phyloP scores from a whole-genome alignment of 2,797 vertebrate species.

The Schizothorax lantsangensis region DNA sequence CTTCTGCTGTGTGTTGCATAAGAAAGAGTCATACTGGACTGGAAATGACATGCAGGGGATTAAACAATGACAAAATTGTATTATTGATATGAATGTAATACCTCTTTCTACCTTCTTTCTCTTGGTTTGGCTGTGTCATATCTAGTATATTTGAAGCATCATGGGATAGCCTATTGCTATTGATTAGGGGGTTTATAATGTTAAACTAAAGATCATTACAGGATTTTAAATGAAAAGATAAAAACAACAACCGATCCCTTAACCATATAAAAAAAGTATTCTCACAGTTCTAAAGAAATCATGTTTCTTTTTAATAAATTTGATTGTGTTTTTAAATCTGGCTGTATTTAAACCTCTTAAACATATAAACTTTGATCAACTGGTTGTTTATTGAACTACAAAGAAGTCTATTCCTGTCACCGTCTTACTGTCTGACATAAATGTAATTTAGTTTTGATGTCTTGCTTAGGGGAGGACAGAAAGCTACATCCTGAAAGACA shows the following conservation, averaged over 20 bases:
- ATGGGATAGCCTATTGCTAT: neutral
- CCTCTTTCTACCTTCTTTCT: neutral
- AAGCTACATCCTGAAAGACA: conserved; percentile 25
- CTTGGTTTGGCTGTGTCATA: neutral
- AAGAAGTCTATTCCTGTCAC: neutral
- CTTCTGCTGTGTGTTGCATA: neutral
- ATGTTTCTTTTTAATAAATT: neutral
- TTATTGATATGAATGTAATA: neutral
- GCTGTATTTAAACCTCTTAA: neutral
- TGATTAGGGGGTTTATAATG: neutral
- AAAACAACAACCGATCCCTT: no score
- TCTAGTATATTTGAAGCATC: neutral
- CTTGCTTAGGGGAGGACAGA: conserved; percentile 16
- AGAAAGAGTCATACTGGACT: neutral
- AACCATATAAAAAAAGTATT: neutral
- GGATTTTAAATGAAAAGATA: neutral
- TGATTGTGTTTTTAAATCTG: neutral
- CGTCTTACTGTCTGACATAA: conserved; percentile 32
- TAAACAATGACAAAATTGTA: neutral
- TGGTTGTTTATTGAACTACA: neutral
- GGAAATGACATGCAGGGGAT: neutral
- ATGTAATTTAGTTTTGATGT: conserved; percentile 25
- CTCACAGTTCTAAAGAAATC: neutral
- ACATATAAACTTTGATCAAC: neutral
- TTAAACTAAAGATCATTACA: neutral